These are phyloP conservation scores for Caenorhabditis uteleia DNA, from an alignment of 2,888 invertebrate genomes.

Conservation along the genomic window DNA sequence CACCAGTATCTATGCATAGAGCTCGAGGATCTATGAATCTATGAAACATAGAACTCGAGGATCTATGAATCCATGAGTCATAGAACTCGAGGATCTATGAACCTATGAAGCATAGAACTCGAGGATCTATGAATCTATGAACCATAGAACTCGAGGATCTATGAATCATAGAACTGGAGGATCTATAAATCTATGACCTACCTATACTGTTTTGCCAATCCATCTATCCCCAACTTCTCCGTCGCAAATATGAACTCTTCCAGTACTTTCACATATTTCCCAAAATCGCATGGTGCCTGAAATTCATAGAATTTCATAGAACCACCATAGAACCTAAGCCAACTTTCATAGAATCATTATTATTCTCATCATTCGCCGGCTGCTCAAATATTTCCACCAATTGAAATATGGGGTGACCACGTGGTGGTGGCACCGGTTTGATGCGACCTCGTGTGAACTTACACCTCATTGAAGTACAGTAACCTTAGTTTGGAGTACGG, in stretches of 20 bases:
- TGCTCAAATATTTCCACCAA: slow-evolving; percentile 7
- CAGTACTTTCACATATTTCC: slow-evolving; percentile 12
- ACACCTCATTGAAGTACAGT: slow-evolving; percentile 43
- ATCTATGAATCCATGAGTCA: no score
- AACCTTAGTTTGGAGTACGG: no score
- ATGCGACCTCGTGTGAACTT: slow-evolving; percentile 41
- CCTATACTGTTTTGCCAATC: slow-evolving; percentile 41
- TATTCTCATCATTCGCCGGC: slow-evolving; percentile 6
- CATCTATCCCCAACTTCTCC: slow-evolving; percentile 42
- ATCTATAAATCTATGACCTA: not conserved
- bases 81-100: no score
- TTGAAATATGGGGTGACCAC: slow-evolving; percentile 32
- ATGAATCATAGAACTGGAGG: no score
- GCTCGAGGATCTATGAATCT: no score
- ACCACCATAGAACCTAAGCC: no score
- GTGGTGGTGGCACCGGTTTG: slow-evolving; percentile 28
- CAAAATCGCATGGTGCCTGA: slow-evolving; percentile 11
- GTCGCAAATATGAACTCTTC: slow-evolving; percentile 42
- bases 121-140: no score
- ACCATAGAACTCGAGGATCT: no score
- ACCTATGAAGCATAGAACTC: no score
- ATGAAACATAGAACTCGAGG: no score
- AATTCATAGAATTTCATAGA: no score
- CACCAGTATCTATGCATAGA: no score
- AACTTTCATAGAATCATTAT: slow-evolving; percentile 7